Evolutionary conservation across 2,113 vertebrate species (phyloP).

Genomic region (Cnemophilus loriae): DNA sequence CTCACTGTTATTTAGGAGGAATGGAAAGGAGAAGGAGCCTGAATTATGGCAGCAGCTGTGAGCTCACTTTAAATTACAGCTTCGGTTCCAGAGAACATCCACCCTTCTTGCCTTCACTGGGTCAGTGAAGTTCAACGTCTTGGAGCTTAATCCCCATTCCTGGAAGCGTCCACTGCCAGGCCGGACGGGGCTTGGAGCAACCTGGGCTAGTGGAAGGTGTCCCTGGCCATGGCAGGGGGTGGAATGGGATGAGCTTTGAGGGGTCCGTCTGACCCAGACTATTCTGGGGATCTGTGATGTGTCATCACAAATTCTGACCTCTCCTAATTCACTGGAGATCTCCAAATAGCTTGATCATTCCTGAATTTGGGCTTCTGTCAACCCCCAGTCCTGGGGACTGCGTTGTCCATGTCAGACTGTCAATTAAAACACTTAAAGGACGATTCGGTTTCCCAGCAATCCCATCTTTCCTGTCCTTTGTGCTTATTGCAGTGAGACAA

Average conservation of each 20-base stretch:
- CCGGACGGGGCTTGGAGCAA: fast-evolving
- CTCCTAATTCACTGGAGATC: not conserved
- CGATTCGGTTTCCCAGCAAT: not conserved
- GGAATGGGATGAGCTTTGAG: not conserved
- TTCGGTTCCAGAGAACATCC: not conserved
- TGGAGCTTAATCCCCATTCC: not conserved
- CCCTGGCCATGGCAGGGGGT: not conserved
- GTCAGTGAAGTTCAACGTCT: not conserved
- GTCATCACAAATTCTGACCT: not conserved
- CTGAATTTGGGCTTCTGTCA: not conserved
- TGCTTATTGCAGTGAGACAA: not conserved
- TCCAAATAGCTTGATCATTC: not conserved
- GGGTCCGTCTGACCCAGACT: not conserved
- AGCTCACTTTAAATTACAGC: not conserved
- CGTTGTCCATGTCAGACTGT: fast-evolving
- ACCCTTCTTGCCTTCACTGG: not conserved
- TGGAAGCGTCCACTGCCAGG: not conserved
- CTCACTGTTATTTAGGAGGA: not conserved
- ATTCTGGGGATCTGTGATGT: not conserved
- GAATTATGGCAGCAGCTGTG: not conserved
- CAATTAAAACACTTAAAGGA: not conserved
- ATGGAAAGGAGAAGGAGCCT: not conserved
- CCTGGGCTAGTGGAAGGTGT: not conserved
- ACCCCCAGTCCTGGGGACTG: not conserved
- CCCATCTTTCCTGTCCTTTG: not conserved